phyloP scores from a whole-genome alignment of 1,140 invertebrate species.

The Trichonephila clavata region DNA sequence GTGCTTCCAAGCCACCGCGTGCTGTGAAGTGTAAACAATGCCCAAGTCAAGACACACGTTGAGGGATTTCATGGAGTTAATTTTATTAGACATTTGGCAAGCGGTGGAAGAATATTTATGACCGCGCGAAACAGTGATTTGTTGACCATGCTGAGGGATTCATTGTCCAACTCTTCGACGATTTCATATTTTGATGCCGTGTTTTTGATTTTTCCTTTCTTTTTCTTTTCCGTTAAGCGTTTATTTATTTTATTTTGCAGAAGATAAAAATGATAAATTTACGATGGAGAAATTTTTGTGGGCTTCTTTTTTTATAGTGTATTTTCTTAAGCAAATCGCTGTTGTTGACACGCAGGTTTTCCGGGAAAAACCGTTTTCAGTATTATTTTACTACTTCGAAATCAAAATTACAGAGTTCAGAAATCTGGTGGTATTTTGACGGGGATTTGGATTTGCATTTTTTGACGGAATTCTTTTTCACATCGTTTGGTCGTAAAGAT shows the following conservation, averaged over 20 bases:
- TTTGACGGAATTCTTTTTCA: neutral
- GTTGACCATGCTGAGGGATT: conserved; percentile 58
- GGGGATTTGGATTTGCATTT: conserved; percentile 1
- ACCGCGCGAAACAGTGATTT: conserved; percentile 37
- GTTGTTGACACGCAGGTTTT: conserved; percentile 30
- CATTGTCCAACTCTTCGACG: conserved; percentile 42
- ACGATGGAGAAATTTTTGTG: neutral
- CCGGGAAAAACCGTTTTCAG: conserved; percentile 35
- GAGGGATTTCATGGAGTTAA: conserved; percentile 44
- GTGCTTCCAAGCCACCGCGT: neutral
- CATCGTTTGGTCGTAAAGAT: neutral
- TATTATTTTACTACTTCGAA: conserved; percentile 1
- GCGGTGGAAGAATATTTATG: neutral
- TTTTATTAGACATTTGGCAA: conserved; percentile 54
- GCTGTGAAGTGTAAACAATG: conserved; percentile 57
- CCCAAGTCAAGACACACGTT: neutral
- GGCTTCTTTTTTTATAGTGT: neutral
- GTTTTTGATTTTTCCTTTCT: conserved; percentile 9
- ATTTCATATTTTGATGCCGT: neutral
- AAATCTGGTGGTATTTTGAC: neutral
- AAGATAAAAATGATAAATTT: conserved; percentile 32
- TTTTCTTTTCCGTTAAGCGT: neutral
- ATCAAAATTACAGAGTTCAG: conserved; percentile 27
- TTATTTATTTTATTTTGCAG: conserved; percentile 23
- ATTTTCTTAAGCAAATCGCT: conserved; percentile 4